Percentiles rank a stretch among this genome's conserved stretches.
These are phyloP conservation scores for Porites rus DNA, from an alignment of 92 coral and sea anemone genomes.

Conservation along the genomic window DNA sequence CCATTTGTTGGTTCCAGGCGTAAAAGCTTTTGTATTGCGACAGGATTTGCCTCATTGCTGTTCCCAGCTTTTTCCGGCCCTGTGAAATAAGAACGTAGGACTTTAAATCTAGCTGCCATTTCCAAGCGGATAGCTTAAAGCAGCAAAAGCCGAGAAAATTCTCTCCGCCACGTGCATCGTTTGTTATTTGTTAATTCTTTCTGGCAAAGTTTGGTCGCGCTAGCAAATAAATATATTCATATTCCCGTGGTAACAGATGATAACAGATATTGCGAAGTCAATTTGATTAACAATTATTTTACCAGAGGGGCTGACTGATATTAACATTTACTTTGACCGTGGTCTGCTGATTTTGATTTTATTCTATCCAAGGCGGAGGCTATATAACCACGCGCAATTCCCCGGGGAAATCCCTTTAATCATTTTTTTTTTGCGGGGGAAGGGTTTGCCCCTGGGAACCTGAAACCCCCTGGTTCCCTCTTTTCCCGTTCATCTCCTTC, in stretches of 20 bases:
- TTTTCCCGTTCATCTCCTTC: too few relatives aligned
- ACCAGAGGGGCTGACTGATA: too few relatives aligned
- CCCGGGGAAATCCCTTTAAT: too few relatives aligned
- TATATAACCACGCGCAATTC: too few relatives aligned
- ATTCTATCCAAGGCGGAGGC: too few relatives aligned
- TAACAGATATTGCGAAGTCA: too few relatives aligned
- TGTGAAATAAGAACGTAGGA: not conserved
- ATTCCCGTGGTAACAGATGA: not conserved
- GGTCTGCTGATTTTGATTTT: too few relatives aligned
- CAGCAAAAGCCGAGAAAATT: not conserved
- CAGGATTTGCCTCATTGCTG: not conserved
- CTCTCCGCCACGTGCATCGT: not conserved
- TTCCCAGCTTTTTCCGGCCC: not conserved
- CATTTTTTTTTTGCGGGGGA: too few relatives aligned
- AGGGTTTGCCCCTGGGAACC: too few relatives aligned
- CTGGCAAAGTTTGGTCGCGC: not conserved
- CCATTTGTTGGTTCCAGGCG: not conserved
- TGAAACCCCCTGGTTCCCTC: too few relatives aligned
- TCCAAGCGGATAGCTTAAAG: not conserved
- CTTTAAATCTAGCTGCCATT: not conserved
- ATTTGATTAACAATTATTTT: too few relatives aligned
- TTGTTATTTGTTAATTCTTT: not conserved
- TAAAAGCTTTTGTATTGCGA: not conserved
- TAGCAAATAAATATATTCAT: not conserved
- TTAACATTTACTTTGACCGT: too few relatives aligned